Conservation (phyloP, 2,797 vertebrate genomes). For the Halcyon badia region DNA sequence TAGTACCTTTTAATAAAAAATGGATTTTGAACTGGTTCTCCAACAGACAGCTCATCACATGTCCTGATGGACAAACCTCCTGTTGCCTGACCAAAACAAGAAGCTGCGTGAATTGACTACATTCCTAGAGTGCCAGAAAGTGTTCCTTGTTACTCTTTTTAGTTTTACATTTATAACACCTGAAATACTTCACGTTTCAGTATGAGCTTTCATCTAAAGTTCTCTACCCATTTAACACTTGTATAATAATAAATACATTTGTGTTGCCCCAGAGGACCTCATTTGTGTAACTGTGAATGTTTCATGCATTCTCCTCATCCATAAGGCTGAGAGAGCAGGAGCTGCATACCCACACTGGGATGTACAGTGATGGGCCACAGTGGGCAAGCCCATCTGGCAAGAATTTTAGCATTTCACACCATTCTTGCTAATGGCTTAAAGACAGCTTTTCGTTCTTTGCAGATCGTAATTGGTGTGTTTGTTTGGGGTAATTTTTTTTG, state of each 20-base stretch:
- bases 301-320: background rate
- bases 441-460: background rate
- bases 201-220: background rate
- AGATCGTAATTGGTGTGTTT: background rate
- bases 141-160: background rate
- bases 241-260: background rate
- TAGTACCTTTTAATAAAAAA: background rate
- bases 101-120: background rate
- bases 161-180: background rate
- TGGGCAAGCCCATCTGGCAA: background rate
- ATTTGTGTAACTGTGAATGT: background rate
- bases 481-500: background rate
- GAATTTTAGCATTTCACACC: background rate
- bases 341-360: background rate
- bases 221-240: background rate
- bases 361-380: background rate
- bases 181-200: background rate
- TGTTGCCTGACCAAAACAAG: background rate
- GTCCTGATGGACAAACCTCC: background rate
- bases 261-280: background rate
- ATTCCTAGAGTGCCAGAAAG: background rate
- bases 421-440: constrained; percentile 6
- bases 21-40: background rate
- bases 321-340: background rate
- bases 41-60: background rate